A percentile compares a stretch with the other conserved stretches of the same genome.
These are phyloP conservation scores for Lithophane leautieri DNA, from an alignment of 2,888 invertebrate species.

Conservation along the genomic window DNA sequence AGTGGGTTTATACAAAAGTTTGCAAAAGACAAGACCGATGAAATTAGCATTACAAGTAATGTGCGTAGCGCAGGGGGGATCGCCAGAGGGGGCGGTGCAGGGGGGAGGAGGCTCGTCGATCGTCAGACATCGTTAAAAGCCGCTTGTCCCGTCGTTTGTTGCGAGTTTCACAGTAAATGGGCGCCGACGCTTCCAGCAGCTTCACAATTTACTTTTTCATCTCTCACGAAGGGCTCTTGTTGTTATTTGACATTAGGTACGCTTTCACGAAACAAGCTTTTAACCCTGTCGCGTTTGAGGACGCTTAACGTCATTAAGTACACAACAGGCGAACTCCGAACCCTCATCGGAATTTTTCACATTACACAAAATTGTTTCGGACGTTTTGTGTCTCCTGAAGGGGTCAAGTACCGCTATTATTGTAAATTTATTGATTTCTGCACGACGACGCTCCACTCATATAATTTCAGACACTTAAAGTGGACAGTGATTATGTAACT, in stretches of 20 bases:
- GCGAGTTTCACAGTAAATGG: constrained; percentile 63
- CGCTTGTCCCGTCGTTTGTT: constrained; percentile 67
- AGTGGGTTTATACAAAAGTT: constrained; percentile 34
- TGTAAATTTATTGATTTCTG: constrained; percentile 58
- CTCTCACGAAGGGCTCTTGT: constrained; percentile 67
- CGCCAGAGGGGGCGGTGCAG: constrained; percentile 4
- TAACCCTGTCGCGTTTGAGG: constrained; percentile 69
- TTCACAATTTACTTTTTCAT: constrained; percentile 75
- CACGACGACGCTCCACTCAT: constrained; percentile 31
- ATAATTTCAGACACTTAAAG: constrained; percentile 54
- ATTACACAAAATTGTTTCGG: constrained; percentile 70
- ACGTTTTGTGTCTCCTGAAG: constrained; percentile 57
- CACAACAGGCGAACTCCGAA: constrained; percentile 64
- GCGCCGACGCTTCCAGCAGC: constrained; percentile 57
- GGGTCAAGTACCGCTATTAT: constrained; percentile 54
- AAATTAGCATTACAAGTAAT: constrained; percentile 60
- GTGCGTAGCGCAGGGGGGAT: constrained; percentile 36
- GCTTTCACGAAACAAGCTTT: constrained; percentile 71
- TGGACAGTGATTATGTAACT: constrained; percentile 64
- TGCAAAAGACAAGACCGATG: constrained; percentile 30
- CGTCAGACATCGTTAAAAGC: constrained; percentile 68
- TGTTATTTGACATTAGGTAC: constrained; percentile 73
- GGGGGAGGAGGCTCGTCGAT: constrained; percentile 29
- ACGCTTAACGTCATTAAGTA: constrained; percentile 71
- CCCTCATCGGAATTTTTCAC: constrained; percentile 70